These are phyloP conservation scores for Drosophila multiciliata DNA, from an alignment of 2,888 invertebrate genomes.

Conservation along the genomic window DNA sequence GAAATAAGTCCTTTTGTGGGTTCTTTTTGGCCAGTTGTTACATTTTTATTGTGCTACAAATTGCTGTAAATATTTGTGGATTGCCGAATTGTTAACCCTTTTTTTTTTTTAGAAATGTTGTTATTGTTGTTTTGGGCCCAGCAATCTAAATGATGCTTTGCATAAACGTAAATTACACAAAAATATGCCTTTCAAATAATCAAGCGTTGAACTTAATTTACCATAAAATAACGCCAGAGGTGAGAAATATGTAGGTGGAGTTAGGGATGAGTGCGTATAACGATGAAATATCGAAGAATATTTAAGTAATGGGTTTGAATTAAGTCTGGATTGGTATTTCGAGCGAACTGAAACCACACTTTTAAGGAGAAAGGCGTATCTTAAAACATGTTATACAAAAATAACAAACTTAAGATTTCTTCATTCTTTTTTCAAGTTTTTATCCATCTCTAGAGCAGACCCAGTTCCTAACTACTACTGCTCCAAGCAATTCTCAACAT, in stretches of 20 bases:
- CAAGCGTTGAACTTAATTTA: conserved; percentile 80
- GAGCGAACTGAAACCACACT: background rate
- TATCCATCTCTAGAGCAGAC: conserved; percentile 36
- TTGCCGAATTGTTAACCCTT: conserved; percentile 73
- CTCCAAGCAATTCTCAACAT: conserved; percentile 42
- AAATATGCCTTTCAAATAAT: conserved; percentile 70
- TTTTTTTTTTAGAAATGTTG: conserved; percentile 18
- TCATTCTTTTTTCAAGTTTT: conserved; percentile 1
- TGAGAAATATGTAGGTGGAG: conserved; percentile 12
- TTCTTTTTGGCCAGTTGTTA: conserved; percentile 54
- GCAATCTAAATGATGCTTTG: conserved; percentile 23
- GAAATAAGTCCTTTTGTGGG: conserved; percentile 60
- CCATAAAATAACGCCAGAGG: conserved; percentile 60
- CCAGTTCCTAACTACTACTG: conserved; percentile 14
- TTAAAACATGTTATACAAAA: background rate
- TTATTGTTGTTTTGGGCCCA: conserved; percentile 15
- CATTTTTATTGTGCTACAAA: conserved; percentile 77
- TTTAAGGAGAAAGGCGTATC: rapidly evolving
- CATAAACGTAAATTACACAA: conserved; percentile 63
- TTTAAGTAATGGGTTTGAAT: rapidly evolving
- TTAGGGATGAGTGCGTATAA: background rate
- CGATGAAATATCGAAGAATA: conserved; percentile 27
- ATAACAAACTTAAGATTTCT: background rate
- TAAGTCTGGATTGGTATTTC: background rate
- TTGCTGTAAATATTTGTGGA: conserved; percentile 79